Percentiles rank a stretch among this genome's conserved stretches.
Evolutionary conservation across 64 coral and sea anemone species (phyloP).

Genomic region (Acropora tenuis): DNA sequence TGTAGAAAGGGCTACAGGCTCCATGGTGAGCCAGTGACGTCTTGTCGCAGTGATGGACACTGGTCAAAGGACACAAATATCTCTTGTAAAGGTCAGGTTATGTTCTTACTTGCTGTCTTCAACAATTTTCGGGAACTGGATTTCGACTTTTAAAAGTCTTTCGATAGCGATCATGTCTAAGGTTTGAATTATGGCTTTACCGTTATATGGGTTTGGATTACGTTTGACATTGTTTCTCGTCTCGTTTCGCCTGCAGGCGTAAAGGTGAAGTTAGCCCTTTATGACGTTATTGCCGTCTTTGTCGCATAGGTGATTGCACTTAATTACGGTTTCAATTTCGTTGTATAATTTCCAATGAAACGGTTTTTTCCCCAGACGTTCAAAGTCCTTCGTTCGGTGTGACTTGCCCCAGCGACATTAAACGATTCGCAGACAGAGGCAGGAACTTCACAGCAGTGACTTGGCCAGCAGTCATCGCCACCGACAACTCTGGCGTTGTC

Average conservation of each 20-base stretch:
- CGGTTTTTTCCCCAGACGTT: conserved; percentile 37
- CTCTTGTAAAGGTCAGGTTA: conserved; percentile 50
- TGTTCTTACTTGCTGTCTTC: not conserved
- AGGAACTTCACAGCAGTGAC: conserved; percentile 33
- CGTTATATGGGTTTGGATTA: not conserved
- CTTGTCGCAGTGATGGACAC: conserved; percentile 31
- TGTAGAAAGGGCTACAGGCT: conserved; percentile 45
- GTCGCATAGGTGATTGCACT: not conserved
- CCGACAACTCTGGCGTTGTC: conserved; percentile 64
- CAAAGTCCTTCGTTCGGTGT: conserved; percentile 62
- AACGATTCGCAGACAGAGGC: conserved; percentile 24
- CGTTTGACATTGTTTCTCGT: not conserved
- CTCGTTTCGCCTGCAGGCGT: not conserved
- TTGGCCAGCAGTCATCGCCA: conserved; percentile 62
- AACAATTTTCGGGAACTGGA: not conserved
- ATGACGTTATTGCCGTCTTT: not conserved
- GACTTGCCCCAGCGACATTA: conserved; percentile 56
- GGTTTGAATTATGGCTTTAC: not conserved
- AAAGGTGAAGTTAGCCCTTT: not conserved
- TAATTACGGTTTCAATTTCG: not conserved
- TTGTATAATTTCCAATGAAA: not conserved
- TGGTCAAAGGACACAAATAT: conserved; percentile 28
- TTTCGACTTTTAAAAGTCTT: not conserved
- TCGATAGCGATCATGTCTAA: not conserved
- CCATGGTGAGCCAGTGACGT: conserved; percentile 8